Evolutionary conservation across 2,888 invertebrate species (phyloP), one percentile per base, ranked within the genome.

Genomic region (Acanthococcus lagerstroemiae): DNA sequence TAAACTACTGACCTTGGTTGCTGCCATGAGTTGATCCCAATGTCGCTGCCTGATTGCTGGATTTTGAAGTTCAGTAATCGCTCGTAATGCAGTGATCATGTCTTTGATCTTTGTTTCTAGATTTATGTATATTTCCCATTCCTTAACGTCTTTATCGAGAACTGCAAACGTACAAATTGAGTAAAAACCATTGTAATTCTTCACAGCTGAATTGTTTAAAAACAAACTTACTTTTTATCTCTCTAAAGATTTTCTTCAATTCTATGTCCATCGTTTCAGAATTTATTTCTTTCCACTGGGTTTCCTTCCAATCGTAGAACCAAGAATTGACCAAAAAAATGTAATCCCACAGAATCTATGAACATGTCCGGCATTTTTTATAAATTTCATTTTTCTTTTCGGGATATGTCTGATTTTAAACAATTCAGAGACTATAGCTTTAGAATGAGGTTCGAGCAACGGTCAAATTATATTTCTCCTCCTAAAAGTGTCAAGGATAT

Each of bases 201-300:
- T n/a, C n/a, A n/a, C n/a, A n/a, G n/a, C n/a, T n/a, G n/a, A n/a
- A n/a, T n/a, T n/a, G n/a, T n/a, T n/a, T n/a, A n/a, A n/a, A n/a
- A n/a, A n/a, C n/a, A n/a, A n/a, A n/a, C n/a, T n/a, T n/a, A 84
- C 90, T 82, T 71, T 90, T 80, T 27, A 92, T 76, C 71, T 93
- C 92, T 74, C 92, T 92, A 0, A 87, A 85, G 74, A 94, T 90
- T 72, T 89, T 87, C 76, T 95, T 95, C 77, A 94, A 90, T 74
- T 95, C 94, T 76, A 90, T 86, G 74, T 95, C 95, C 90, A 95
- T 93, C 63, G 84, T 84, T 73, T 95, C 95, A 1, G 94, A 90
- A 73, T 95, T 93, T 68, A 95, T 91, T 74, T 90, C 89, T 74
- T 88, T 88, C 95, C 95, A 96, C 0, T 87, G 84, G 0, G 94